Conservation (phyloP, 2,888 invertebrate species). For the Andrena dorsata region DNA sequence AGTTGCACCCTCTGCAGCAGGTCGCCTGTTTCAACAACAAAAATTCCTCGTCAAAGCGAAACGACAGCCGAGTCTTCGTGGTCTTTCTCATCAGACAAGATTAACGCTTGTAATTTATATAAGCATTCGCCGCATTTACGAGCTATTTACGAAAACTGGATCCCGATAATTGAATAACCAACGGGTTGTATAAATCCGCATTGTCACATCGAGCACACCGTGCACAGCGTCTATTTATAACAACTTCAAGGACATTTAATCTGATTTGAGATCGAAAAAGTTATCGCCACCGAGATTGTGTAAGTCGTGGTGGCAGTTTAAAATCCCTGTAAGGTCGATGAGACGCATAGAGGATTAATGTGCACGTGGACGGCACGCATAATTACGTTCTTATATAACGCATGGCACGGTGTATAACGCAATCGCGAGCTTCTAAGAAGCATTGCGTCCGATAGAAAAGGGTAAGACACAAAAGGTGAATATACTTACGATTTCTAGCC, state of each 20-base stretch:
- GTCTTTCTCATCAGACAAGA: too few relatives aligned
- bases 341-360: background rate
- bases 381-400: constrained; percentile 49
- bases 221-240: background rate
- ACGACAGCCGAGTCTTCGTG: too few relatives aligned
- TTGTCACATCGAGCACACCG: background rate
- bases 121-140: background rate
- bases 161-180: background rate
- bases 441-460: background rate
- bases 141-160: background rate
- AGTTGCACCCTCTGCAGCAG: constrained; percentile 93
- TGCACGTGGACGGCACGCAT: constrained; percentile 7
- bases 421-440: background rate
- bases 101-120: too few relatives aligned
- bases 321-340: constrained; percentile 32
- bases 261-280: constrained; percentile 20
- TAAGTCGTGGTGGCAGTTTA: constrained; percentile 8
- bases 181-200: background rate
- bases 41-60: background rate
- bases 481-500: constrained; percentile 90
- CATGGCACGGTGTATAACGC: background rate
- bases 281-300: constrained; percentile 31
- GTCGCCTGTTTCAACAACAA: constrained; percentile 85
- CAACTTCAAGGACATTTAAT: constrained; percentile 19
- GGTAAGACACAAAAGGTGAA: background rate